phyloP scores from a whole-genome alignment of 2,113 vertebrate genomes.

The Chlamydotis undulata region DNA sequence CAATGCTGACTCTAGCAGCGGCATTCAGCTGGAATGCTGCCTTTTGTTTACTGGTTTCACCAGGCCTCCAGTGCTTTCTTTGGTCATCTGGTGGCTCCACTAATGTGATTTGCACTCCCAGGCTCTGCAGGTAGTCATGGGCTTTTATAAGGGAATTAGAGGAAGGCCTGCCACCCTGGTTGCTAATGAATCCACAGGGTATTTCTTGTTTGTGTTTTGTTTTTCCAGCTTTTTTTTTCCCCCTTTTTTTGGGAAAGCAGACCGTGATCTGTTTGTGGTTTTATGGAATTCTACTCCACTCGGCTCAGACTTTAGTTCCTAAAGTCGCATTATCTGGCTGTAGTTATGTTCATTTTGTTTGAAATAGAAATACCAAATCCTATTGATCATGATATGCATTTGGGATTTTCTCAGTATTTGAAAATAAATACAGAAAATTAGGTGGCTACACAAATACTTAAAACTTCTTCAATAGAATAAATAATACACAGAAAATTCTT shows the following conservation, averaged over 20 bases:
- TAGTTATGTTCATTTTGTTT: not conserved
- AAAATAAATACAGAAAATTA: not conserved
- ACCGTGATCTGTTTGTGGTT: not conserved
- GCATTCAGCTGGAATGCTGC: constrained; percentile 89
- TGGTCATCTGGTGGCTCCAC: constrained; percentile 86
- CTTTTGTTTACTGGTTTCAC: constrained; percentile 85
- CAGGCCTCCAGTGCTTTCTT: constrained; percentile 79
- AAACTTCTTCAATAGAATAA: not conserved
- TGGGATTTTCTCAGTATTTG: not conserved
- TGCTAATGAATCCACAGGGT: constrained; percentile 77
- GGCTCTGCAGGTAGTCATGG: constrained; percentile 87
- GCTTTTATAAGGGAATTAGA: constrained; percentile 89
- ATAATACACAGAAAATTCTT: not conserved
- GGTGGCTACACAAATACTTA: not conserved
- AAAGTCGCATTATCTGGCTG: not conserved
- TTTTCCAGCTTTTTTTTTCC: not conserved
- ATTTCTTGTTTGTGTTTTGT: constrained; percentile 46
- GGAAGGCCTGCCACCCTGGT: constrained; percentile 75
- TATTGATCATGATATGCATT: not conserved
- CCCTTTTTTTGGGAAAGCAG: not conserved
- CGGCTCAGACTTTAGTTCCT: not conserved
- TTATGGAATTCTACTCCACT: not conserved
- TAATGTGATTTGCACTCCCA: constrained; percentile 89
- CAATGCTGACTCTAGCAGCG: constrained; percentile 84
- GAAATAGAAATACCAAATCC: not conserved